These are phyloP conservation scores for Dicrurus megarhynchus DNA, from an alignment of 2,113 vertebrate genomes.

Conservation along the genomic window DNA sequence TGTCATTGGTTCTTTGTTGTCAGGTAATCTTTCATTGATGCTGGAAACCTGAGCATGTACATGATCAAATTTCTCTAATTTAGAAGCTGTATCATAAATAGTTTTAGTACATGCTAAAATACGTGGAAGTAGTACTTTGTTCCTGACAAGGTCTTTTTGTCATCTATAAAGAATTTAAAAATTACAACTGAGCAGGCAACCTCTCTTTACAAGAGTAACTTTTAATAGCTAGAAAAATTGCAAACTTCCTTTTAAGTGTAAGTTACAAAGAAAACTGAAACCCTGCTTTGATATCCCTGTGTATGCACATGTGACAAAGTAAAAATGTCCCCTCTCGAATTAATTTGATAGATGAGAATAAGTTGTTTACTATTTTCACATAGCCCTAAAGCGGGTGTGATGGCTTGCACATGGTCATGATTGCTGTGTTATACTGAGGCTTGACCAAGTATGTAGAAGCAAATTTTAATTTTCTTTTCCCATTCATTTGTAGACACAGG, in stretches of 20 bases:
- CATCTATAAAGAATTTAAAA: not conserved
- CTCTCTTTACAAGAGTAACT: not conserved
- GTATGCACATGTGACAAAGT: not conserved
- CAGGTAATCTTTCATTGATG: not conserved
- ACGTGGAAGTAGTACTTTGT: not conserved
- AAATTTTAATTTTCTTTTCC: not conserved
- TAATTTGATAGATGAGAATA: not conserved
- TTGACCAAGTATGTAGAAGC: not conserved
- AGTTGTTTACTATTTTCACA: not conserved
- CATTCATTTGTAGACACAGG: not conserved
- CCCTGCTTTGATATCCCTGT: not conserved
- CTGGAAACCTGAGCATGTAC: not conserved
- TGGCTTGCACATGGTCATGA: fast-evolving
- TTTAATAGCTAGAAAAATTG: not conserved
- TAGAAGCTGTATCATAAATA: not conserved
- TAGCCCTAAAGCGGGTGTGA: not conserved
- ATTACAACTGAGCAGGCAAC: not conserved
- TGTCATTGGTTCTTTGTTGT: not conserved
- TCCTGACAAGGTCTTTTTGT: slow-evolving; percentile 22
- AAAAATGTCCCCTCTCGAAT: not conserved
- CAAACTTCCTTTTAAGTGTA: not conserved
- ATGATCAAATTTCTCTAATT: not conserved
- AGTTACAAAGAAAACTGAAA: not conserved
- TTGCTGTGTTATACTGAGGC: not conserved
- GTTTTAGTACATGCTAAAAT: not conserved